Percentiles rank a stretch among this genome's conserved stretches.
Conservation (phyloP, 92 coral and sea anemone species). For the Ricordea florida region DNA sequence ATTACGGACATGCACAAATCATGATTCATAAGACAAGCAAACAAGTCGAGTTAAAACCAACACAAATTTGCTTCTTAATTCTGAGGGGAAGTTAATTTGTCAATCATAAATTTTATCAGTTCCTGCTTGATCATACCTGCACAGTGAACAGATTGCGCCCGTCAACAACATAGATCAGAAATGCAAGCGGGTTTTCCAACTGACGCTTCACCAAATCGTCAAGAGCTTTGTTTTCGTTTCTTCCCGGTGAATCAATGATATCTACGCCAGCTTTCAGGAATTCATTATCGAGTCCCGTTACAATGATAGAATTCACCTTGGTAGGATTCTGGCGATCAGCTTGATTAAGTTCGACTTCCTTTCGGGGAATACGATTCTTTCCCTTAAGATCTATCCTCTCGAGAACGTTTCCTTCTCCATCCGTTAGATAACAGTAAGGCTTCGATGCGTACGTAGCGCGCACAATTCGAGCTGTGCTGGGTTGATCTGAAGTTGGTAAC, state of each 20-base stretch:
- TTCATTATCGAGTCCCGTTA: conserved; percentile 52
- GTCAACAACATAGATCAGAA: conserved; percentile 68
- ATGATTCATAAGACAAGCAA: too few species aligned
- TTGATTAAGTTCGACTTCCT: conserved; percentile 49
- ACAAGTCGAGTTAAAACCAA: too few species aligned
- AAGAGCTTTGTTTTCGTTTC: conserved; percentile 60
- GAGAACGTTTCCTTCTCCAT: conserved; percentile 2
- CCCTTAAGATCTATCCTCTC: conserved; percentile 20
- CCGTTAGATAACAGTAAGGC: conserved; percentile 39
- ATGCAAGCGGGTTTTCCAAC: conserved; percentile 57
- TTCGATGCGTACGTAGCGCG: conserved; percentile 56
- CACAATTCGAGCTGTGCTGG: conserved; percentile 73
- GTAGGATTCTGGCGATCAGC: conserved; percentile 48
- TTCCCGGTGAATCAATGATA: conserved; percentile 72
- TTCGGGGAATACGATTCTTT: conserved; percentile 57
- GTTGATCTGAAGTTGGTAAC: conserved; percentile 69
- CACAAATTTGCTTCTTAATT: too few species aligned
- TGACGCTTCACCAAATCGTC: conserved; percentile 65
- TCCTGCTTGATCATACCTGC: conserved; percentile 19
- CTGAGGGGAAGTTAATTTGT: background rate
- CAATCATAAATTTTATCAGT: background rate
- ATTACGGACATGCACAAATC: too few species aligned
- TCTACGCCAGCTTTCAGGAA: conserved; percentile 70
- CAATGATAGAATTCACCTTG: conserved; percentile 53
- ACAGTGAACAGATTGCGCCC: conserved; percentile 65